Evolutionary conservation across 2,888 invertebrate species (phyloP).

Genomic region (Melikaiella ostensackeni): DNA sequence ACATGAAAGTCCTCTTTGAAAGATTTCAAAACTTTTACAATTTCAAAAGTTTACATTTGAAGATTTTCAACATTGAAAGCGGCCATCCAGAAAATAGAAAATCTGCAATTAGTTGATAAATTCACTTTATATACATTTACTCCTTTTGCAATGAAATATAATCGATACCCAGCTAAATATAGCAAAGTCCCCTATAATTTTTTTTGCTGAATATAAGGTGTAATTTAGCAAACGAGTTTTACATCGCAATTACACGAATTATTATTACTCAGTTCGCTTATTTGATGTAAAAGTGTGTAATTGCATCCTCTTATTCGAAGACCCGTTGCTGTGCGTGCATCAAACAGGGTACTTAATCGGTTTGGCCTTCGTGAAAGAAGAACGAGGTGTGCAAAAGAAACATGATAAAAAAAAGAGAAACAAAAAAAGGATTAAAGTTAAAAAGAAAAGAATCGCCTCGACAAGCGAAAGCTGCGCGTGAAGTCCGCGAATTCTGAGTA

Average conservation of each 20-base stretch:
- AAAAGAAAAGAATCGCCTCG: constrained; percentile 7
- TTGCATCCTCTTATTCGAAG: constrained; percentile 38
- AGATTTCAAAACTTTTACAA: too few relatives aligned
- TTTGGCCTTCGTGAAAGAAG: constrained; percentile 40
- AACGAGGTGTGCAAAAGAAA: constrained; percentile 39
- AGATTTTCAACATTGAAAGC: too few relatives aligned
- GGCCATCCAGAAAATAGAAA: neutral
- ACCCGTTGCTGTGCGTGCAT: constrained; percentile 38
- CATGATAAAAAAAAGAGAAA: constrained; percentile 30
- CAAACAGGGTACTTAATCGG: constrained; percentile 39
- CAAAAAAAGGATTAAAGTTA: constrained; percentile 3
- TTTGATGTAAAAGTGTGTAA: constrained; percentile 40
- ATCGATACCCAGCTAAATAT: constrained; percentile 29
- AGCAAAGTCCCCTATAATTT: neutral
- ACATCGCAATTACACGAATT: constrained; percentile 34
- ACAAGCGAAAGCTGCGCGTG: constrained; percentile 27
- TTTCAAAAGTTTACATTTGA: too few relatives aligned
- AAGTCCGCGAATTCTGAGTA: constrained; percentile 16
- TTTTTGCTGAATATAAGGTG: constrained; percentile 21
- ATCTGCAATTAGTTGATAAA: constrained; percentile 11
- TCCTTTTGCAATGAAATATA: constrained; percentile 18
- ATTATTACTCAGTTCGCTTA: constrained; percentile 39
- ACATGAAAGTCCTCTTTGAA: too few relatives aligned
- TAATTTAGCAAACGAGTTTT: constrained; percentile 36
- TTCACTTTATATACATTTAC: constrained; percentile 9